These are phyloP conservation scores for Drosophila atripex DNA, from an alignment of 2,888 invertebrate genomes.

Conservation along the genomic window DNA sequence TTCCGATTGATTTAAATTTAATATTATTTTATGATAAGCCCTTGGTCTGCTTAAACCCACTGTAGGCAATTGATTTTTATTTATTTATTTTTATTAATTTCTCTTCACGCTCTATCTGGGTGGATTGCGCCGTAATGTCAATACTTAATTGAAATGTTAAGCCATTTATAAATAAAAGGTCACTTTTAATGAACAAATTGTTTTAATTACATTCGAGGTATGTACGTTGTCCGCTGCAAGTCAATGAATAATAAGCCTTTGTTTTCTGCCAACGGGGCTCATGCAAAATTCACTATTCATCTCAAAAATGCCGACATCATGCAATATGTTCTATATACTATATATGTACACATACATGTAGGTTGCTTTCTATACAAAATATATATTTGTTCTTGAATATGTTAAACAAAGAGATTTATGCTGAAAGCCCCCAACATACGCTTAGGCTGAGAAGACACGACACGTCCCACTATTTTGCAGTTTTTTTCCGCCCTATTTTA, in stretches of 20 bases:
- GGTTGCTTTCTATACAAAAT: conserved; percentile 19
- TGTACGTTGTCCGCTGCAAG: conserved; percentile 2
- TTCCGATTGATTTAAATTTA: background rate
- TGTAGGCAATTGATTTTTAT: conserved; percentile 34
- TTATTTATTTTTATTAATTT: conserved; percentile 37
- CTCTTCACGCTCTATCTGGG: background rate
- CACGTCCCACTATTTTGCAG: conserved; percentile 75
- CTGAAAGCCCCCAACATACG: conserved; percentile 20
- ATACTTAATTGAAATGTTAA: conserved; percentile 71
- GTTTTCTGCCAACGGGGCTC: conserved; percentile 1
- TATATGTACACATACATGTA: too few relatives aligned
- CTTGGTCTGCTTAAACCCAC: conserved; percentile 18
- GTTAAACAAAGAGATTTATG: conserved; percentile 53
- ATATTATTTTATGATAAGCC: background rate
- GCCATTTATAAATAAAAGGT: conserved; percentile 69
- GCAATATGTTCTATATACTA: background rate
- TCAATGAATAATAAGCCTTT: conserved; percentile 30
- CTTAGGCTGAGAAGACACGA: conserved; percentile 49
- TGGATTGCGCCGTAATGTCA: conserved; percentile 61
- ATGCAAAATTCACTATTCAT: background rate
- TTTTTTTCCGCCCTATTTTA: conserved; percentile 57
- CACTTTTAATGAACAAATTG: conserved; percentile 76
- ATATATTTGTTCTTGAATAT: conserved; percentile 46
- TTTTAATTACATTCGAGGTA: conserved; percentile 60
- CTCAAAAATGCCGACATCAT: conserved; percentile 39